phyloP scores from a whole-genome alignment of 2,113 vertebrate species.

The Vulpes vulpes region DNA sequence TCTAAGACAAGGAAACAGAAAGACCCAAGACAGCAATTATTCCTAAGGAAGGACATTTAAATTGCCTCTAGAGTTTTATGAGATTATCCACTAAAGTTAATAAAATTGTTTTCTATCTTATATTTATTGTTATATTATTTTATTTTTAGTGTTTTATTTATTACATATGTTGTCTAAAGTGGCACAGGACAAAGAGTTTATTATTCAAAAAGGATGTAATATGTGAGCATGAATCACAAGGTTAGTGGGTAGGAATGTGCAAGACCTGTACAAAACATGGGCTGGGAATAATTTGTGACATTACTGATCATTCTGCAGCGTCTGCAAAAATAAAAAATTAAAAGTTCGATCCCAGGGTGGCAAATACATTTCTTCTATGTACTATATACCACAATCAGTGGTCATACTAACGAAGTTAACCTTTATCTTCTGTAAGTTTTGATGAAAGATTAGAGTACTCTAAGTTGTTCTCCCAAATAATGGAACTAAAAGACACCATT shows the following conservation, averaged over 20 bases:
- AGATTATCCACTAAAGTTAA: neutral
- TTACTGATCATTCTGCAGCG: neutral
- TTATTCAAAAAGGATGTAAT: neutral
- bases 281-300: neutral
- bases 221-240: neutral
- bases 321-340: neutral
- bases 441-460: neutral
- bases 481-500: neutral
- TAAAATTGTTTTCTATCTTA: neutral
- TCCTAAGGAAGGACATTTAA: conserved; percentile 13
- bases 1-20: conserved; percentile 28
- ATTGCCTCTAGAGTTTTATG: neutral
- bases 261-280: neutral
- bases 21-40: neutral
- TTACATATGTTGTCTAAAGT: neutral
- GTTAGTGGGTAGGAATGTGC: neutral
- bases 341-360: neutral
- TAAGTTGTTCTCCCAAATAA: neutral
- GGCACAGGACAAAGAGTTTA: neutral
- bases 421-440: neutral
- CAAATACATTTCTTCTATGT: neutral
- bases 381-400: neutral
- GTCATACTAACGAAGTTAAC: neutral
- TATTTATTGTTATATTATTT: neutral
- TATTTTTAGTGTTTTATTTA: neutral